phyloP scores from a whole-genome alignment of 2,797 vertebrate genomes.

The Megalops cyprinoides region DNA sequence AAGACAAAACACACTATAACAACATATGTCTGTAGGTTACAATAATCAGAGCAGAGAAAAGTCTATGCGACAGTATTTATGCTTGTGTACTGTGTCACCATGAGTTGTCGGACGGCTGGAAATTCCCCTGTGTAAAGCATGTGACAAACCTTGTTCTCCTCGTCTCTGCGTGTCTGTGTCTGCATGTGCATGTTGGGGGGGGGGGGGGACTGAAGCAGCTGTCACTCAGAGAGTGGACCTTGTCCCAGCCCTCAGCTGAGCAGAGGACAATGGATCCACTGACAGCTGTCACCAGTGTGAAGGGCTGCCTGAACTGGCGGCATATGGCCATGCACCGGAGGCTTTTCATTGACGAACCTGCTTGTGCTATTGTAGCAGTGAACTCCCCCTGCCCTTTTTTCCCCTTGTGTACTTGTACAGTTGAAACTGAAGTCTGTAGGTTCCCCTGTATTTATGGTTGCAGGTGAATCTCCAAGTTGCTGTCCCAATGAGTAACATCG shows the following conservation, averaged over 20 bases:
- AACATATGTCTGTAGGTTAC: too few relatives aligned
- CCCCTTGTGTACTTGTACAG: background rate
- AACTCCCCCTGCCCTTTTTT: background rate
- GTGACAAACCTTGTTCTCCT: conserved; percentile 25
- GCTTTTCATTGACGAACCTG: background rate
- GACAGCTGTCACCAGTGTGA: background rate
- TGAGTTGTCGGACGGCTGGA: conserved; percentile 27
- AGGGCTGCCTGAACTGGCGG: background rate
- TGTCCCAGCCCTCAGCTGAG: conserved; percentile 35
- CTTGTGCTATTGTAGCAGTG: background rate
- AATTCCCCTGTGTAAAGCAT: conserved; percentile 34
- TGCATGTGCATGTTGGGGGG: background rate
- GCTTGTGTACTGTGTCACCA: conserved; percentile 25
- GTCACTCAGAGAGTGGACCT: conserved; percentile 39
- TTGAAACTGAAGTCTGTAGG: background rate
- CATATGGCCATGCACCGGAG: background rate
- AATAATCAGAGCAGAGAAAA: too few relatives aligned
- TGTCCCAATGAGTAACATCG: too few relatives aligned
- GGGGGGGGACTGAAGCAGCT: conserved; percentile 36
- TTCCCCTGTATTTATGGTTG: background rate
- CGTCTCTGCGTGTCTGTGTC: conserved; percentile 11
- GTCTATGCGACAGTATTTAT: conserved; percentile 20
- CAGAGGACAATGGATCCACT: background rate
- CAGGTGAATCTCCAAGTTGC: background rate
- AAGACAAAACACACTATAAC: too few relatives aligned